Conservation (phyloP, 2,888 invertebrate species). For the Xestia sexstrigata region DNA sequence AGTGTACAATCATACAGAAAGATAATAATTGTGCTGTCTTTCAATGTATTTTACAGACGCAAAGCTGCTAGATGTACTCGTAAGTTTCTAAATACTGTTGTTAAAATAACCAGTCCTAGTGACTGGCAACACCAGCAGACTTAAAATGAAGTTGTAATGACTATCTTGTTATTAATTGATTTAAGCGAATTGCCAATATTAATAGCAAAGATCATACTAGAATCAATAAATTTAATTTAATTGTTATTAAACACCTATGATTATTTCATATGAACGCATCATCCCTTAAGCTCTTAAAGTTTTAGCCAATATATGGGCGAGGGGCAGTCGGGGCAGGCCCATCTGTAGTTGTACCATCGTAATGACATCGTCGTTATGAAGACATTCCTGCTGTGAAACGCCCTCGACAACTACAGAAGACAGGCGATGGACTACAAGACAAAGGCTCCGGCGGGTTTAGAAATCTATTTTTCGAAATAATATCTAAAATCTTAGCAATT, state of each 20-base stretch:
- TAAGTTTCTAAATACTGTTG: background rate
- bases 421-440: background rate
- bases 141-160: constrained; percentile 1
- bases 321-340: constrained; percentile 32
- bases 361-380: constrained; percentile 69
- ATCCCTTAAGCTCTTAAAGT: background rate
- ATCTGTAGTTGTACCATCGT: constrained; percentile 45
- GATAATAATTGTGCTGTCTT: background rate
- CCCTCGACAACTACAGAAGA: constrained; percentile 44
- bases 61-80: background rate
- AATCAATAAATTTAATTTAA: constrained; percentile 1
- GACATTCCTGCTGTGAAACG: constrained; percentile 61
- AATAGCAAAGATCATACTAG: background rate
- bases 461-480: background rate
- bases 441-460: background rate
- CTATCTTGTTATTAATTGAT: constrained; percentile 9
- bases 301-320: background rate
- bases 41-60: constrained; percentile 1
- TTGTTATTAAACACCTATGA: background rate
- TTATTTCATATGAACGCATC: background rate
- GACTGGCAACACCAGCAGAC: background rate
- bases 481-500: too few species aligned
- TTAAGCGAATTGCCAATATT: constrained; percentile 13
- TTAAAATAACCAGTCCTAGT: background rate
- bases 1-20: constrained; percentile 28